Evolutionary conservation across 2,888 invertebrate species (phyloP), one percentile per base, ranked within the genome.

Genomic region (Thalpophila matura): DNA sequence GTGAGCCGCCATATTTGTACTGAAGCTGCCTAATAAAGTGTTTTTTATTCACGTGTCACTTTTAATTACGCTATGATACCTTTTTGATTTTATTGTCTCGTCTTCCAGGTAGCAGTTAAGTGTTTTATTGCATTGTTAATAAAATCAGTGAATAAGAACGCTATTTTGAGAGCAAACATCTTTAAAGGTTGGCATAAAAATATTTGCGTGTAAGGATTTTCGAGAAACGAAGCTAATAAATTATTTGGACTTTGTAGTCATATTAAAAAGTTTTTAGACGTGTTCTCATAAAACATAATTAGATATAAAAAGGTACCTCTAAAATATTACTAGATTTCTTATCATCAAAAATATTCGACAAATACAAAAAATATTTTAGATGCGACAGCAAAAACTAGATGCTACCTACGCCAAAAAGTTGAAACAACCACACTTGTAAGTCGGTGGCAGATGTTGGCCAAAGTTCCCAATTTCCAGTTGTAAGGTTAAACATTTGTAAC

Each of bases 1-100:
- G 45, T 91, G 90, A 90, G 74, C 64, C 56, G 55, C 80, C 67
- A 68, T 70, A 77, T 75, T 68, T 40, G 63, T 79, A 82, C 82
- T 75, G 81, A 68, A 80, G 82, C 80, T 75, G 79, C 79, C 80
- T 89, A 88, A 89, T 88, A 85, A 87, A 89, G 85, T 85, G 81
- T 84, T 86, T 87, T 86, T 84, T 89, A 87, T 84, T 83, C 79
- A 80, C 82, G 81, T 85, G 88, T 89, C 90, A 88, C 68, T 83
- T 88, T 89, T 89, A 89, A 91, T 90, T 89, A 88, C 80, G 77
- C 75, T 81, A 81, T 85, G 81, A 80, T 81, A 80, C 81, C 78
- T 81, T 81, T 80, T 83, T 83, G 65, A 81, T 80, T 80, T 81
- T 76, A 81, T 69, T 77, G 73, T 79, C 73, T 75, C 73, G 65